Percentiles rank a stretch among this genome's conserved stretches.
phyloP scores from a whole-genome alignment of 1,140 invertebrate genomes.

The Orchestia grillus region DNA sequence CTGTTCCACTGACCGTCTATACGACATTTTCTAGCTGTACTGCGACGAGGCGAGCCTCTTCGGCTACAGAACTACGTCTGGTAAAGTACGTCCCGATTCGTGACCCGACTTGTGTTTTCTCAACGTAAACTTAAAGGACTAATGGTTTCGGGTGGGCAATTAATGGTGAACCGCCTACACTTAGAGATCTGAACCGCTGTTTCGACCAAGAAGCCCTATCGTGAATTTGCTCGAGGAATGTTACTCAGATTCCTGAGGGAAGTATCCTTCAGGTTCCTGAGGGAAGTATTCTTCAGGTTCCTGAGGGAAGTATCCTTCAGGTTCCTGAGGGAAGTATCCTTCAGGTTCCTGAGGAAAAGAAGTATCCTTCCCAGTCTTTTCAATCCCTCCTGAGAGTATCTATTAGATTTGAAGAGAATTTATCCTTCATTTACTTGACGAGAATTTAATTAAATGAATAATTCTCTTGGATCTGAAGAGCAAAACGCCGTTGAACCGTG shows the following conservation, averaged over 20 bases:
- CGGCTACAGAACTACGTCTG: conserved; percentile 60
- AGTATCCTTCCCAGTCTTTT: not conserved
- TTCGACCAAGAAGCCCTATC: not conserved
- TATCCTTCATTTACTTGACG: too few species aligned
- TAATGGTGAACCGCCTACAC: not conserved
- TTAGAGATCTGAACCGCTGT: not conserved
- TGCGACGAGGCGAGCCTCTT: conserved; percentile 67
- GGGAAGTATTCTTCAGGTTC: not conserved
- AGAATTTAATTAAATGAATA: too few species aligned
- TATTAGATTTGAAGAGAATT: too few species aligned
- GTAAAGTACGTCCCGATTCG: conserved; percentile 59
- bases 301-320: not conserved
- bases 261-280: not conserved
- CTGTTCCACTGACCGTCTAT: not conserved
- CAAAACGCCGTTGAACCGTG: too few species aligned
- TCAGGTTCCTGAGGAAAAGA: not conserved
- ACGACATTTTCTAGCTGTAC: conserved; percentile 66
- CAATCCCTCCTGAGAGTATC: too few species aligned
- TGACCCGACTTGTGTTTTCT: not conserved
- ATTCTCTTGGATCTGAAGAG: too few species aligned
- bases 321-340: not conserved
- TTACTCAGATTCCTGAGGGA: not conserved
- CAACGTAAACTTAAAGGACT: not conserved
- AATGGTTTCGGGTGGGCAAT: not conserved
- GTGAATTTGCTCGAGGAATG: not conserved